Conservation (phyloP, 2,888 invertebrate species). For the Prosopocoilus inquinatus region DNA sequence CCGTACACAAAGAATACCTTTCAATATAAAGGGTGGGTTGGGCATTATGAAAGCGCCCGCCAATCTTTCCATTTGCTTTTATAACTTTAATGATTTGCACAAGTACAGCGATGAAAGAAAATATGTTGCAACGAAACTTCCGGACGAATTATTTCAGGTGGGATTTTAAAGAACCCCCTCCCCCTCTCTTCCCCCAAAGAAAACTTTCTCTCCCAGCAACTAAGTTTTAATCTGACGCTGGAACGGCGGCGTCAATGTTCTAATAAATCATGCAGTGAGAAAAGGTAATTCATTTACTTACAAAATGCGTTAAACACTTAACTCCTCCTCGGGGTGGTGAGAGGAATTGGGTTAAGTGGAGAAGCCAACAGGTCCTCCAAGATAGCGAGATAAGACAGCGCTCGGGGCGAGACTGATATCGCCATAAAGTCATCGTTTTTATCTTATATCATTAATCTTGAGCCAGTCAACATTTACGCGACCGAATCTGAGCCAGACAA, state of each 20-base stretch:
- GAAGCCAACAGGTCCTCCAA: slow-evolving; percentile 40
- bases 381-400: slow-evolving; percentile 3
- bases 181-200: no score
- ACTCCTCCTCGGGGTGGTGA: slow-evolving; percentile 10
- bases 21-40: no score
- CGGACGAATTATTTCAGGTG: no score
- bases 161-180: no score
- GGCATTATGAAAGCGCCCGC: no score
- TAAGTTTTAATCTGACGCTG: background rate
- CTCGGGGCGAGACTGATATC: slow-evolving; percentile 31
- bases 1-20: no score
- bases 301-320: slow-evolving; percentile 33
- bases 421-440: slow-evolving; percentile 42
- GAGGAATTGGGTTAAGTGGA: slow-evolving; percentile 36
- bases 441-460: slow-evolving; percentile 42
- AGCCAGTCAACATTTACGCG: slow-evolving; percentile 31
- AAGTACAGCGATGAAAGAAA: no score
- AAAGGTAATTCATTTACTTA: slow-evolving; percentile 31
- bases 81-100: no score
- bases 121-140: no score
- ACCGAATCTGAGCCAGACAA: slow-evolving; percentile 32
- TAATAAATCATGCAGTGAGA: slow-evolving; percentile 3
- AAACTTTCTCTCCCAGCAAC: no score
- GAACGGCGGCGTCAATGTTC: background rate
- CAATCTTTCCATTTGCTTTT: no score